Conservation (phyloP, 2,888 invertebrate genomes). For the Drosophila robusta region DNA sequence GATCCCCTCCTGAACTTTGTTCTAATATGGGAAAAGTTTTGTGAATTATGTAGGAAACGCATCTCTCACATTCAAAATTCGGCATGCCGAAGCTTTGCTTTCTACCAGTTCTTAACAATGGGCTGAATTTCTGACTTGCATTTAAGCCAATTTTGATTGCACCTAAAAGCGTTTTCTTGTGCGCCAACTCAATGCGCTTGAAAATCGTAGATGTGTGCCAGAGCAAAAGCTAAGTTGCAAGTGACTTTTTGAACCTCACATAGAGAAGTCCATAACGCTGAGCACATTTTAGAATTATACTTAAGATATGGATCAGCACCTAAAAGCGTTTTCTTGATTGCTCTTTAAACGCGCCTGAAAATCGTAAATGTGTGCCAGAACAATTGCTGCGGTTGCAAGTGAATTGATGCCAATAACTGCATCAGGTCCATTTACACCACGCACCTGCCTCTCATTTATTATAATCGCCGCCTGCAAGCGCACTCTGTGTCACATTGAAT, state of each 20-base stretch:
- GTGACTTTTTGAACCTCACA: conserved; percentile 36
- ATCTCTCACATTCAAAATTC: conserved; percentile 12
- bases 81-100: conserved; percentile 20
- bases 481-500: conserved; percentile 71
- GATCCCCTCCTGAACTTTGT: conserved; percentile 1
- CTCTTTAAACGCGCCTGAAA: conserved; percentile 51
- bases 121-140: neutral
- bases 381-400: conserved; percentile 42
- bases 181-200: conserved; percentile 55
- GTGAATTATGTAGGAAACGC: neutral
- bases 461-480: conserved; percentile 59
- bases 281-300: conserved; percentile 27
- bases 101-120: neutral
- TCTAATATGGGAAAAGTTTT: conserved; percentile 1
- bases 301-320: conserved; percentile 47
- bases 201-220: conserved; percentile 76
- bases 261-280: conserved; percentile 42
- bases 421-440: conserved; percentile 44
- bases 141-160: conserved; percentile 7
- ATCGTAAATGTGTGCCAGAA: conserved; percentile 62
- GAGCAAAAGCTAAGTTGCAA: conserved; percentile 61
- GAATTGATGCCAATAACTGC: conserved; percentile 21
- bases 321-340: conserved; percentile 74
- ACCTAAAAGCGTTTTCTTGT: conserved; percentile 69
- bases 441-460: conserved; percentile 27